Percentiles rank a stretch among this genome's conserved stretches.
phyloP scores from a whole-genome alignment of 1,140 invertebrate species.

The Archegozetes longisetosus region DNA sequence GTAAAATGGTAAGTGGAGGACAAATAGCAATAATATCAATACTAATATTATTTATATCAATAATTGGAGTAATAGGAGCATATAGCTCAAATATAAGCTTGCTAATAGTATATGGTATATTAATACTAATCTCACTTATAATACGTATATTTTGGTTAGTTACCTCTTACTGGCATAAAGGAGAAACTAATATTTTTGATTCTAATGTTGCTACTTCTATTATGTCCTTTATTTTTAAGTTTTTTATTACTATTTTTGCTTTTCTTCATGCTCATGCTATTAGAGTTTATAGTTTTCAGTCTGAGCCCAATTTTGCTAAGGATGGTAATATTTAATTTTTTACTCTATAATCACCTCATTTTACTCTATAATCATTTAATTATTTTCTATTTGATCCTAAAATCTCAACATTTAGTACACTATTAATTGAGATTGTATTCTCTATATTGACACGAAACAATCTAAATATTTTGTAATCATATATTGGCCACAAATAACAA shows the following conservation, averaged over 20 bases:
- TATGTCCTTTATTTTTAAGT: background rate
- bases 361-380: no score
- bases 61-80: background rate
- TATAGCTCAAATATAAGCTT: background rate
- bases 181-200: background rate
- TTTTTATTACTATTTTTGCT: background rate
- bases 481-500: no score
- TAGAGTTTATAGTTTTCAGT: no score
- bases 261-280: background rate
- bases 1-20: background rate
- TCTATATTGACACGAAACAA: no score
- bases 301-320: no score
- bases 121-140: background rate
- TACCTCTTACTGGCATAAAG: background rate
- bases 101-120: slow-evolving; percentile 1
- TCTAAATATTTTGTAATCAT: no score
- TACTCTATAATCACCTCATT: no score
- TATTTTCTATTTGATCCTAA: no score
- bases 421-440: no score
- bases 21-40: background rate
- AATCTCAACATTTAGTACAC: no score
- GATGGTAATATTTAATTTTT: no score
- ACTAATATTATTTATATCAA: background rate
- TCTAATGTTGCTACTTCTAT: background rate
- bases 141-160: background rate